Conservation (phyloP, 1,140 invertebrate genomes). For the Rhyacophila brunnea region DNA sequence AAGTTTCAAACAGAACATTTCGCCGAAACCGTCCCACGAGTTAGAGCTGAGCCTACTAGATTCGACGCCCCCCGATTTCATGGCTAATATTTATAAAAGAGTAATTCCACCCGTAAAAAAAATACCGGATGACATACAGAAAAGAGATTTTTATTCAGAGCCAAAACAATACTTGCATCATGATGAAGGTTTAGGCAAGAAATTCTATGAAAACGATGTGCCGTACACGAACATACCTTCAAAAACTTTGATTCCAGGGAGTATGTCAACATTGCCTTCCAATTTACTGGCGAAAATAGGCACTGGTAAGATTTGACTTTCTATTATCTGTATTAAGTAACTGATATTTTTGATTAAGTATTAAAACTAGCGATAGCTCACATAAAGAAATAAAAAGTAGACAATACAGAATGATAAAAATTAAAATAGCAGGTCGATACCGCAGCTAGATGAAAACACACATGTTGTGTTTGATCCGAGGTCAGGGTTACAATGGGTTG, state of each 20-base stretch:
- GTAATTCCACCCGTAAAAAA: not conserved
- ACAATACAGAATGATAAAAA: no score
- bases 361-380: no score
- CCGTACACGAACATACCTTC: slow-evolving; percentile 12
- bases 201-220: slow-evolving; percentile 14
- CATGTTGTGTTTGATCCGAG: no score
- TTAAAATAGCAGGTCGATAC: no score
- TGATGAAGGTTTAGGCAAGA: not conserved
- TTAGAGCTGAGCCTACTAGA: slow-evolving; percentile 19
- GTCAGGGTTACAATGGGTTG: no score
- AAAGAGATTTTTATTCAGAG: not conserved
- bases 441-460: no score
- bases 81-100: not conserved
- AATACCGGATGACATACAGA: not conserved
- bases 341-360: no score
- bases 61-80: not conserved
- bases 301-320: not conserved
- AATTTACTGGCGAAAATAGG: not conserved
- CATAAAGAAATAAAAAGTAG: no score
- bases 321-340: not conserved
- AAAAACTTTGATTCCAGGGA: slow-evolving; percentile 3
- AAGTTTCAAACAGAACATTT: not conserved
- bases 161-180: not conserved
- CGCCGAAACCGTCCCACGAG: slow-evolving; percentile 7
- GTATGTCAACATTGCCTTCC: not conserved